These are phyloP conservation scores for Acanthosoma haemorrhoidale DNA, from an alignment of 2,888 invertebrate genomes.

Conservation along the genomic window DNA sequence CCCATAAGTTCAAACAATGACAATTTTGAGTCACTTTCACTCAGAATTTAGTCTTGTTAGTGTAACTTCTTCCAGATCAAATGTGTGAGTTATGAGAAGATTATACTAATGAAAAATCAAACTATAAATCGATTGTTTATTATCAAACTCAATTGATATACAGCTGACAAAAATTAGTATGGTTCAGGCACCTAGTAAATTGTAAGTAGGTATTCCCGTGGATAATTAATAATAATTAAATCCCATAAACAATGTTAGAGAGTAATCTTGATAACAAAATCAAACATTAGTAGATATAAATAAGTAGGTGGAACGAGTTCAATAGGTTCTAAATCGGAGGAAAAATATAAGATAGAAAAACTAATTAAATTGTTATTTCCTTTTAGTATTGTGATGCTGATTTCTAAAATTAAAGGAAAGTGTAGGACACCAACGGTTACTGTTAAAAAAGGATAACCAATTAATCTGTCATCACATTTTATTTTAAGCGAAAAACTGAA, in stretches of 20 bases:
- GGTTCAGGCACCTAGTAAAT: too few species aligned
- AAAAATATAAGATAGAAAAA: not conserved
- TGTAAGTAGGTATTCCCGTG: too few species aligned
- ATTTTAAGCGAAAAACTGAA: not conserved
- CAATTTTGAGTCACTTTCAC: not conserved
- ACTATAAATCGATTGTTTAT: too few species aligned
- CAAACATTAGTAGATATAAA: too few species aligned
- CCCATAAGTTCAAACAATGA: not conserved
- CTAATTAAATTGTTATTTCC: not conserved
- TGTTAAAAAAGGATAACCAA: not conserved
- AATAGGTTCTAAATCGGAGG: not conserved
- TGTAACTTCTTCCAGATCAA: too few species aligned
- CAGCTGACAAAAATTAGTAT: too few species aligned
- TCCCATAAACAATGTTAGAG: too few species aligned
- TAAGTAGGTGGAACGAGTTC: conserved; percentile 7
- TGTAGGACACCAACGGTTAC: not conserved
- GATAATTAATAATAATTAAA: too few species aligned
- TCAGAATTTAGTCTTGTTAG: not conserved
- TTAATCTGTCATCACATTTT: conserved; percentile 2
- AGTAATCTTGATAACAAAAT: too few species aligned
- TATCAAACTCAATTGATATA: too few species aligned
- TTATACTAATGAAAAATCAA: too few species aligned
- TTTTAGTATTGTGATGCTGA: not conserved
- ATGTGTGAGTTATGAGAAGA: too few species aligned
- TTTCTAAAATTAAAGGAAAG: not conserved